Percentiles rank a stretch among this genome's conserved stretches.
Evolutionary conservation across 2,113 vertebrate genomes (phyloP).

Genomic region (Oriolus oriolus): DNA sequence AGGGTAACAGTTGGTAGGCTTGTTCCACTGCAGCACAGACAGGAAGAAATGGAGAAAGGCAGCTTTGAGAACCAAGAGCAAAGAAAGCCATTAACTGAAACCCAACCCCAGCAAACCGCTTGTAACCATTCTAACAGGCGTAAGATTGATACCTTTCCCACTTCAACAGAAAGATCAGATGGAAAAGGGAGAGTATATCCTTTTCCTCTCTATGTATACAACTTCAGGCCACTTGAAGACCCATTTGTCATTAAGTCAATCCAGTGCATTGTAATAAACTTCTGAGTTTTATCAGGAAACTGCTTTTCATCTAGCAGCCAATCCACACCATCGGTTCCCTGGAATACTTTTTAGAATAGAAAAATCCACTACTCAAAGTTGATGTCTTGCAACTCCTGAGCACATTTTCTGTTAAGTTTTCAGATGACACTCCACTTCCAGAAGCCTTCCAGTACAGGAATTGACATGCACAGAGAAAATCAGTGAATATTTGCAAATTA

Average conservation of each 20-base stretch:
- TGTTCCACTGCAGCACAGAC: neutral
- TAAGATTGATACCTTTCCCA: constrained; percentile 60
- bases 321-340: neutral
- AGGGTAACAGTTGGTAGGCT: neutral
- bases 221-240: constrained; percentile 2
- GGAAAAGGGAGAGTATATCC: constrained; percentile 29
- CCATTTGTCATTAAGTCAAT: constrained; percentile 23
- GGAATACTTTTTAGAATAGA: neutral
- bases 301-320: neutral
- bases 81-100: constrained; percentile 55
- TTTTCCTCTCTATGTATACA: constrained; percentile 14
- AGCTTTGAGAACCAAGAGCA: constrained; percentile 22
- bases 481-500: neutral
- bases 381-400: neutral
- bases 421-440: neutral
- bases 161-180: constrained; percentile 46
- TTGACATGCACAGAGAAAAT: neutral
- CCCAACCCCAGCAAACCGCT: neutral
- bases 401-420: neutral
- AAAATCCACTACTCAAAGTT: neutral
- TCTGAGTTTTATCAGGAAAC: neutral
- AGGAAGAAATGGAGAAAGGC: neutral
- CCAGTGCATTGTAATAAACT: neutral
- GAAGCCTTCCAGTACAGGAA: neutral
- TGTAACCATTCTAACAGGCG: constrained; percentile 16